Conservation (phyloP, 2,113 vertebrate species). For the Hipposideros armiger region DNA sequence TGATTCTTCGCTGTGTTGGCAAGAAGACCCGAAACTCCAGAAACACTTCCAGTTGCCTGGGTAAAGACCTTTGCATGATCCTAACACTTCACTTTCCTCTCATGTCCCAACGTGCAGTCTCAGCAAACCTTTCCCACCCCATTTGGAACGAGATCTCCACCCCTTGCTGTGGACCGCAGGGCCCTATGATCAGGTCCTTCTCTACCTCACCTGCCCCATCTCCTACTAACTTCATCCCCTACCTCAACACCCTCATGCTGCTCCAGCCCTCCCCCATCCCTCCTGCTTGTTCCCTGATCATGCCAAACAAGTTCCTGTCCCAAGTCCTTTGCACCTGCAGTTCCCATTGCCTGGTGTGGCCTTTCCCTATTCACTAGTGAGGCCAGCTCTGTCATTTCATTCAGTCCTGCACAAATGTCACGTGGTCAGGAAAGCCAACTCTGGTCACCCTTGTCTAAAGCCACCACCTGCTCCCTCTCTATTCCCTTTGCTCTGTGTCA, state of each 20-base stretch:
- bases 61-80: neutral
- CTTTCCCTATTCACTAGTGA: neutral
- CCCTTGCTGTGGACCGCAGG: neutral
- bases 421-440: neutral
- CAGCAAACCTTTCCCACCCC: neutral
- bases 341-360: neutral
- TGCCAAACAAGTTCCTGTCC: neutral
- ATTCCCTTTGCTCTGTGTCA: neutral
- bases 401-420: neutral
- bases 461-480: neutral
- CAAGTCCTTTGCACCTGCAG: neutral
- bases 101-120: neutral
- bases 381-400: neutral
- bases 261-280: neutral
- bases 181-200: neutral
- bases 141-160: neutral
- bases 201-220: neutral
- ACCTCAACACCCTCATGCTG: neutral
- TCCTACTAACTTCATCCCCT: neutral
- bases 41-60: neutral
- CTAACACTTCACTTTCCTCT: neutral
- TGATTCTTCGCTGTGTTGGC: no score
- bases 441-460: neutral
- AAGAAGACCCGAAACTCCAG: no score
- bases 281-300: neutral